Base-by-base conservation (phyloP, 2,888 invertebrate genomes). In the Plemyria rubiginata region DNA sequence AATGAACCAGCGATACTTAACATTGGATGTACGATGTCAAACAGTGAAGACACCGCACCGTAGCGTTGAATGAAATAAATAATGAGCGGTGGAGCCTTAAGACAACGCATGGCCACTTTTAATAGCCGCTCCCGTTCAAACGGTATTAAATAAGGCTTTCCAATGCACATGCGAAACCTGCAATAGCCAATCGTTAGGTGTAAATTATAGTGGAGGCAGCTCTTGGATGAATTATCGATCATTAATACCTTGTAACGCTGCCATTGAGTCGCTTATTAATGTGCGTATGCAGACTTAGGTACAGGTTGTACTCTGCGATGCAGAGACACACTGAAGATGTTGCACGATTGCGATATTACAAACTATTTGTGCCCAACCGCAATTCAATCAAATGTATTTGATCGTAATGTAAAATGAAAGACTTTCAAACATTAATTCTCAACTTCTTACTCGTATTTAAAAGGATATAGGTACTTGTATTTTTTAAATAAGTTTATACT, bases 241-340 rank as follows among this genome's bases (percentile, higher is more conserved):
- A 82, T 84, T 85, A 83, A 85, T 83, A 79, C 78, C 80, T 73
- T 74, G 74, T 77, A 79, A 80, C 81, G 79, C 76, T 78, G 72
- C 76, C 74, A 76, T 78, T 74, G 73, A 70, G 70, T 70, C 60
- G 65, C 69, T 79, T 81, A 82, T 80, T 79, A 80, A 80, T 81
- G 80, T 65, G 66, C 74, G 68, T 70, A 67, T 38, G 58, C 60
- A 57, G 12, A 48, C 52, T 9, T 36, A n/a, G n/a, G n/a, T n/a
- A 41, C 13, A 53, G 51, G 63, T 28, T 61, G 50, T n/a, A n/a
- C n/a, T 67, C 65, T 62, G 52, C 32, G 45, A 41, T 9, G 49
- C 43, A 43, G 43, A 36, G 57, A 43, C 16, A 53, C 53, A 53
- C 46, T n/a, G 40, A 51, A n/a, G 22, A 36, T 43, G 40, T 48